Evolutionary conservation across 1,140 invertebrate species (phyloP).

Genomic region (Diachasmimorpha longicaudata): DNA sequence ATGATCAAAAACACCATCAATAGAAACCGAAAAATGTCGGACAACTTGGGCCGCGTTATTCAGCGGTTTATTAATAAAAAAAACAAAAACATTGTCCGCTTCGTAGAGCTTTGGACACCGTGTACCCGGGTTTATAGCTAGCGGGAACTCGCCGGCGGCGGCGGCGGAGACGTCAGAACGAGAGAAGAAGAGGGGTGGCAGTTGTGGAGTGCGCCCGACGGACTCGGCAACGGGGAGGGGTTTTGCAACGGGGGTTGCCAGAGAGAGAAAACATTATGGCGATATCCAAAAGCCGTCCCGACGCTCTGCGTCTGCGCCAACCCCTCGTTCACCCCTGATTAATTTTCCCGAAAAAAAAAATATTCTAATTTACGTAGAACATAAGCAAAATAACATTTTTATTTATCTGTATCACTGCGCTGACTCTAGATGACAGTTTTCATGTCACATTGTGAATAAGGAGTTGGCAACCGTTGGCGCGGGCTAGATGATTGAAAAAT

Average conservation of each 20-base stretch:
- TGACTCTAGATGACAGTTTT: no score
- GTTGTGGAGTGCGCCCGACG: constrained; percentile 12
- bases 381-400: no score
- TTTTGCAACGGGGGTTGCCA: constrained; percentile 10
- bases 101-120: constrained; percentile 19
- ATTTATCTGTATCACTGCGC: no score
- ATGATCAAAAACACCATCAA: not conserved
- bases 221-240: constrained; percentile 32
- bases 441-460: no score
- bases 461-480: no score
- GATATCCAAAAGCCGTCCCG: not conserved
- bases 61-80: not conserved
- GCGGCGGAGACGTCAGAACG: constrained; percentile 36
- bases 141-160: constrained; percentile 35
- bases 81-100: not conserved
- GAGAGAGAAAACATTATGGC: constrained; percentile 12
- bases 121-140: constrained; percentile 32
- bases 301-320: not conserved
- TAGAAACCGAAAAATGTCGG: not conserved
- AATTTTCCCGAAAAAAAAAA: no score
- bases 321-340: not conserved
- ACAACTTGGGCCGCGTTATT: not conserved
- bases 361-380: no score
- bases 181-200: constrained; percentile 30
- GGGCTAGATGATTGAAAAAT: not conserved